Conservation (phyloP, 2,113 vertebrate genomes). For the Ascaphus truei region DNA sequence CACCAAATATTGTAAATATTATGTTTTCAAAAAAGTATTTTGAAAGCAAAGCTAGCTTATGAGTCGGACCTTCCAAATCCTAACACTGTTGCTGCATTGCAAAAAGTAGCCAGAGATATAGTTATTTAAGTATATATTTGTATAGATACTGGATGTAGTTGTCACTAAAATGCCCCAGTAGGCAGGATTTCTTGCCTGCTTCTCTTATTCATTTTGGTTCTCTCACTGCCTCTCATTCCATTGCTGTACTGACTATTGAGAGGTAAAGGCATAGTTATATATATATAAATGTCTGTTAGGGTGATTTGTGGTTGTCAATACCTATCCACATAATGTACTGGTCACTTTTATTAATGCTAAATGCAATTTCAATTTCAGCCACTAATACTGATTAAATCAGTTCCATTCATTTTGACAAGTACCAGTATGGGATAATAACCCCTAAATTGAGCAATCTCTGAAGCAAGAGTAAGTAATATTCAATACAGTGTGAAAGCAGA, state of each 20-base stretch:
- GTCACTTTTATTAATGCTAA: not conserved
- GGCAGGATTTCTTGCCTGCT: no score
- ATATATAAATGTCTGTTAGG: not conserved
- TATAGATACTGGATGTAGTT: no score
- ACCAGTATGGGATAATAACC: not conserved
- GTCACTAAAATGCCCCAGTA: no score
- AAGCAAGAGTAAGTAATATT: not conserved
- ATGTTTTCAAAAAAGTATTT: no score
- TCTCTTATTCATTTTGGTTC: no score
- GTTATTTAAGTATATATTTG: no score
- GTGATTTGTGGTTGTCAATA: not conserved
- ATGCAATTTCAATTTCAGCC: not conserved
- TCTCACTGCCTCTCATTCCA: not conserved
- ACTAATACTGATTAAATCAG: constrained; percentile 10
- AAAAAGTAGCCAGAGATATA: no score
- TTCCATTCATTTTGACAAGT: not conserved
- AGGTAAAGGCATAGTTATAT: not conserved
- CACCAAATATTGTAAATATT: no score
- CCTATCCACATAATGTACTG: not conserved
- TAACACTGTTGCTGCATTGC: no score
- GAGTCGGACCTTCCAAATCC: no score
- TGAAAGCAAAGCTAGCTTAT: no score
- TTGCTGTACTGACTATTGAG: not conserved
- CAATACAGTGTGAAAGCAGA: not conserved
- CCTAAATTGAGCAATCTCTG: not conserved